A percentile compares a stretch with the other conserved stretches of the same genome.
Evolutionary conservation across 1,140 invertebrate species (phyloP).

Genomic region (Heliconius hermathena): DNA sequence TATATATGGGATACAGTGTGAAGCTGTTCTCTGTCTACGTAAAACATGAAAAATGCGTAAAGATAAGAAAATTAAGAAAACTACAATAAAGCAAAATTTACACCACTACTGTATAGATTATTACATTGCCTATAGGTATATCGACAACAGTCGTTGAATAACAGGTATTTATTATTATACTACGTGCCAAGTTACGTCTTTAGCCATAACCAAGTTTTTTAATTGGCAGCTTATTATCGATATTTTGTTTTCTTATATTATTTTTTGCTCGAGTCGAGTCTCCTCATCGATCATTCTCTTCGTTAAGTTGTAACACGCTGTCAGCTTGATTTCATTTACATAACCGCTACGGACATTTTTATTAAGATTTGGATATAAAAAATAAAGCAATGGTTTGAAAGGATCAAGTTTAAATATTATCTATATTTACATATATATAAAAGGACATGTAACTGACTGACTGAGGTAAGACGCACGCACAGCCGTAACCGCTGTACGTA

Average conservation of each 20-base stretch:
- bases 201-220: not conserved
- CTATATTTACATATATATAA: no score
- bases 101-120: no score
- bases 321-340: slow-evolving; percentile 13
- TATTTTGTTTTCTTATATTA: slow-evolving; percentile 1
- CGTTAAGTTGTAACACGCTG: slow-evolving; percentile 12
- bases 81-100: not conserved
- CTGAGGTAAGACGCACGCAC: no score
- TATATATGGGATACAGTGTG: no score
- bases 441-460: no score
- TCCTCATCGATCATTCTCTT: slow-evolving; percentile 10
- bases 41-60: not conserved
- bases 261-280: slow-evolving; percentile 7
- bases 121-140: not conserved
- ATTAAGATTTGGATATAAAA: not conserved
- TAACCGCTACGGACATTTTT: not conserved
- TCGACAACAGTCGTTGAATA: not conserved
- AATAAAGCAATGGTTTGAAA: not conserved
- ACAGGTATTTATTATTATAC: not conserved
- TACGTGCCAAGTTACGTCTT: not conserved
- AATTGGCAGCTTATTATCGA: slow-evolving; percentile 10
- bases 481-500: no score
- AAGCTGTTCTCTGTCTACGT: no score
- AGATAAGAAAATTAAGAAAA: not conserved
- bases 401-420: not conserved